Evolutionary conservation across 2,797 vertebrate species (phyloP).

Genomic region (Sebastes diaconus): DNA sequence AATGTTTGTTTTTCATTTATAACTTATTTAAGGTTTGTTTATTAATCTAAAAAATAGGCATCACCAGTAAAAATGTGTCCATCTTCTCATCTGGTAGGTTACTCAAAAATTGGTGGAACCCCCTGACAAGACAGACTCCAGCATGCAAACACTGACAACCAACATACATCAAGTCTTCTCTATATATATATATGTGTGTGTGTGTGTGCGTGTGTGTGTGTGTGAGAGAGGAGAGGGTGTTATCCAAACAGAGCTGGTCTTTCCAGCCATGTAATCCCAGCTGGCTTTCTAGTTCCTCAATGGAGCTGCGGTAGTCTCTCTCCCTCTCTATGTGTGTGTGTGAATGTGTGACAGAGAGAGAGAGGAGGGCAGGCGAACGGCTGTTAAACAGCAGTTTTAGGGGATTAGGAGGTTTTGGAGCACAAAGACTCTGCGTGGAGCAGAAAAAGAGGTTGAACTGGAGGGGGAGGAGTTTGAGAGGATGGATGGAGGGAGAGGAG

Average conservation of each 20-base stretch:
- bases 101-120: not conserved
- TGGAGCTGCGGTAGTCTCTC: conserved; percentile 40
- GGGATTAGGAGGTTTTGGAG: conserved; percentile 79
- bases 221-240: conserved; percentile 47
- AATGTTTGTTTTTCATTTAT: not conserved
- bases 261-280: conserved; percentile 73
- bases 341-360: not conserved
- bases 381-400: conserved; percentile 85
- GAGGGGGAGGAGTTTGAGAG: conserved; percentile 56
- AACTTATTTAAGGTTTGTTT: not conserved
- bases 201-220: conserved; percentile 16
- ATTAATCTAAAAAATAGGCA: not conserved
- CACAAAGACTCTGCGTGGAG: conserved; percentile 79
- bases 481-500: conserved; percentile 26
- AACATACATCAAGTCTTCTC: conserved; percentile 21
- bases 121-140: conserved; percentile 7
- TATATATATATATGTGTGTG: not conserved
- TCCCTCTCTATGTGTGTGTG: not conserved
- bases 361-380: conserved; percentile 70
- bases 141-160: not conserved
- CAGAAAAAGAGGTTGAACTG: conserved; percentile 62
- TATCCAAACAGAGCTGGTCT: conserved; percentile 75
- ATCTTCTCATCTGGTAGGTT: not conserved
- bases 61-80: not conserved
- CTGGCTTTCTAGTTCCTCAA: conserved; percentile 73